phyloP scores from a whole-genome alignment of 2,797 vertebrate species.

The Enteromius paludinosus region DNA sequence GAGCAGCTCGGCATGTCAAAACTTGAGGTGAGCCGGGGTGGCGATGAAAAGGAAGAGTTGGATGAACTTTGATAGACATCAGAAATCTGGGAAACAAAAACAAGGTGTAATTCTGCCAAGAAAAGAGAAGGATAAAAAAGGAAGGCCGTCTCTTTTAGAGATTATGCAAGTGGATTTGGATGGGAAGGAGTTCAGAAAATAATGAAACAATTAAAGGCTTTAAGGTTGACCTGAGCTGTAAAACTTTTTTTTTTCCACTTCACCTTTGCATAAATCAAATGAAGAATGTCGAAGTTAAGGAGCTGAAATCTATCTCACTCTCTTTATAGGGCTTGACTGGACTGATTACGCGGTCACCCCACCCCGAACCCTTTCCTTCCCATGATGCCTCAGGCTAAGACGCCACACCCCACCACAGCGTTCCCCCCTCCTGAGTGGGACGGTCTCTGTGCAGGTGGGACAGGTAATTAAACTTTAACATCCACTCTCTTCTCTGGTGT shows the following conservation, averaged over 20 bases:
- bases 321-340: constrained; percentile 47
- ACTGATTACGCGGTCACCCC: constrained; percentile 57
- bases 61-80: constrained; percentile 49
- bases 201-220: constrained; percentile 38
- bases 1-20: constrained; percentile 68
- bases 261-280: constrained; percentile 16
- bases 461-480: constrained; percentile 67
- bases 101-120: constrained; percentile 32
- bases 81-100: constrained; percentile 47
- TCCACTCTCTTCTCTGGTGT: constrained; percentile 59
- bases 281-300: constrained; percentile 23
- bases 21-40: constrained; percentile 62
- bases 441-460: constrained; percentile 68
- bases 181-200: constrained; percentile 27
- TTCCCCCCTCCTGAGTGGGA: constrained; percentile 59
- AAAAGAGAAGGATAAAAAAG: constrained; percentile 33
- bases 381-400: constrained; percentile 65
- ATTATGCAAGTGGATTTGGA: constrained; percentile 21
- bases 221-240: constrained; percentile 19
- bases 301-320: constrained; percentile 25
- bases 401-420: constrained; percentile 44
- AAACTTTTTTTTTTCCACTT: not conserved
- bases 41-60: constrained; percentile 28
- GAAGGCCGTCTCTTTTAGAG: not conserved
- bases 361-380: constrained; percentile 57